phyloP scores from a whole-genome alignment of 1,140 invertebrate genomes.

The Sarcophaga bullata region DNA sequence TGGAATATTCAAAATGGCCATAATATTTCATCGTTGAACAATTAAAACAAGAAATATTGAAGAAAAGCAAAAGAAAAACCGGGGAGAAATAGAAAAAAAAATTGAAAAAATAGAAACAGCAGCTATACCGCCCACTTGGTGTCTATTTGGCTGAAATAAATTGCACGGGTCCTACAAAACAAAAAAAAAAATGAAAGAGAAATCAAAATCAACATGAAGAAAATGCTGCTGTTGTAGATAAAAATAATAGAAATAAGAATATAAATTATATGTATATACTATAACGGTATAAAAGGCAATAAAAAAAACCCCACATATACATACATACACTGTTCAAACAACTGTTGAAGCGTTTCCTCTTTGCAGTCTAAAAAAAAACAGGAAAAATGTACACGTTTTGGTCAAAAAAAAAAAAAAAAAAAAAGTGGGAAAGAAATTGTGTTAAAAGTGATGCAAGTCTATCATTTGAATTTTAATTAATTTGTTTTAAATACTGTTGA shows the following conservation, averaged over 20 bases:
- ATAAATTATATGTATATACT: too few relatives aligned
- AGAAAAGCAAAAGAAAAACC: too few relatives aligned
- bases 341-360: neutral
- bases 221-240: too few relatives aligned
- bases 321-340: neutral
- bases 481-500: slow-evolving; percentile 17
- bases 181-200: too few relatives aligned
- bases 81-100: too few relatives aligned
- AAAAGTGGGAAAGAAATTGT: too few relatives aligned
- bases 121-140: neutral
- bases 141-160: neutral
- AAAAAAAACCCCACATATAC: neutral
- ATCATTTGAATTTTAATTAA: neutral
- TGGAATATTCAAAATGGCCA: neutral
- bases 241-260: too few relatives aligned
- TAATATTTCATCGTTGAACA: neutral
- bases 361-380: neutral
- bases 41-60: too few relatives aligned
- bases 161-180: neutral
- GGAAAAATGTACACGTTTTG: neutral
- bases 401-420: neutral
- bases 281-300: neutral
- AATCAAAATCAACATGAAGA: too few relatives aligned
- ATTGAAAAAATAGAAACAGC: neutral
- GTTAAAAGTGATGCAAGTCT: neutral